phyloP scores from a whole-genome alignment of 2,888 invertebrate species.

The Hofmannophila pseudospretella region DNA sequence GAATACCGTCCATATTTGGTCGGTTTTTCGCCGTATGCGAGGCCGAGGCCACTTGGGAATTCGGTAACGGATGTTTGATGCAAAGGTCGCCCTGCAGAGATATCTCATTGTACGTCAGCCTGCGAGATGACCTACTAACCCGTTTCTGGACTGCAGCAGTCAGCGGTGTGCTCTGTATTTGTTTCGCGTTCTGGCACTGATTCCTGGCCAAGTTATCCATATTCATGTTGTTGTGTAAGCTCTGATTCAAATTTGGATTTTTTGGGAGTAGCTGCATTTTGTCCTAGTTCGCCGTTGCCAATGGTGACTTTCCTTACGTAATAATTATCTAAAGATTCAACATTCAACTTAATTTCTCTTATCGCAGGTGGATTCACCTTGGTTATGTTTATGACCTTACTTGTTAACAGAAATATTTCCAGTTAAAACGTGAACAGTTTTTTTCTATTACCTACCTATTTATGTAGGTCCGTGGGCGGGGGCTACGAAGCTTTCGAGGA shows the following conservation, averaged over 20 bases:
- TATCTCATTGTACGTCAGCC: slow-evolving; percentile 69
- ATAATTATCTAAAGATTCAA: too few species aligned
- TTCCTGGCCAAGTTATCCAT: slow-evolving; percentile 51
- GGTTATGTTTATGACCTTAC: too few species aligned
- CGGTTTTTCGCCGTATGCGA: slow-evolving; percentile 4
- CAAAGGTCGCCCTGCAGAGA: slow-evolving; percentile 58
- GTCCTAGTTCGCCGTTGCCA: too few species aligned
- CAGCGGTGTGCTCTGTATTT: slow-evolving; percentile 55
- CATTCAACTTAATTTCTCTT: too few species aligned
- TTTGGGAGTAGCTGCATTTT: too few species aligned
- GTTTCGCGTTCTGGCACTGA: slow-evolving; percentile 66
- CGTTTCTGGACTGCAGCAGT: slow-evolving; percentile 63
- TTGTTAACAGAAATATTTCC: too few species aligned
- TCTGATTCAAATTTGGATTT: slow-evolving; percentile 2
- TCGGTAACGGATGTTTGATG: slow-evolving; percentile 43
- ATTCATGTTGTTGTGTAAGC: slow-evolving; percentile 33
- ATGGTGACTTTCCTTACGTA: too few species aligned
- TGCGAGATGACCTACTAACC: slow-evolving; percentile 66
- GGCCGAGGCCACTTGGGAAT: slow-evolving; percentile 23
- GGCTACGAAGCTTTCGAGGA: too few species aligned
- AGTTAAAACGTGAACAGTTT: too few species aligned
- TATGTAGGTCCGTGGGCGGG: too few species aligned
- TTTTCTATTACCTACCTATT: too few species aligned
- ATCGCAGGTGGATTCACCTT: too few species aligned
- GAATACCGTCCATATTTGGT: not conserved